A percentile compares a stretch with the other conserved stretches of the same genome.
These are phyloP conservation scores for Magallana angulata DNA, from an alignment of 1,140 invertebrate species.

Conservation along the genomic window DNA sequence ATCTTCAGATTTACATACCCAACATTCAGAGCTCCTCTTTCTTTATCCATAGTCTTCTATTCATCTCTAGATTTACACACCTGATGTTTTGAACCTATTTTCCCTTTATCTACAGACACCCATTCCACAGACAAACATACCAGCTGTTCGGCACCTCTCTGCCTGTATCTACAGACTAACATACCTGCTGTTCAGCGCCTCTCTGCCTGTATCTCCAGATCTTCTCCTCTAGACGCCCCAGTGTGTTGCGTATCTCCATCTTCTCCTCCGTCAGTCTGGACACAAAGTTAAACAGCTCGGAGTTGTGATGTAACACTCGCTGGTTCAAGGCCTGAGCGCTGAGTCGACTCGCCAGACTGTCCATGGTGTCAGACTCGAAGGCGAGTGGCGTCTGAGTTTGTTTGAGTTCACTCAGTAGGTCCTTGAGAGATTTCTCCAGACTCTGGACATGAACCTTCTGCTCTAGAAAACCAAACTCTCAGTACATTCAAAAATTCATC, in stretches of 20 bases:
- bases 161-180: constrained; percentile 29
- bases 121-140: too few relatives aligned
- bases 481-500: too few relatives aligned
- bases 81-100: constrained; percentile 57
- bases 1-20: too few relatives aligned
- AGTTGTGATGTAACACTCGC: too few relatives aligned
- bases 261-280: constrained; percentile 72
- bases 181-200: constrained; percentile 59
- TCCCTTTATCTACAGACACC: constrained; percentile 16
- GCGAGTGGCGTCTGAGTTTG: constrained; percentile 11
- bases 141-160: constrained; percentile 59
- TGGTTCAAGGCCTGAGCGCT: too few relatives aligned
- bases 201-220: constrained; percentile 66
- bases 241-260: constrained; percentile 67
- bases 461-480: background rate
- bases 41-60: too few relatives aligned
- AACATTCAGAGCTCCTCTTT: too few relatives aligned
- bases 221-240: constrained; percentile 68
- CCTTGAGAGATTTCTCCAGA: background rate
- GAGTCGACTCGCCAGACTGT: too few relatives aligned
- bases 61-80: too few relatives aligned
- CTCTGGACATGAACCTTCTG: background rate
- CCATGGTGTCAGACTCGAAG: too few relatives aligned
- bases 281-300: too few relatives aligned
- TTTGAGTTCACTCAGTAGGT: too few relatives aligned